Percentiles rank a stretch among this genome's conserved stretches.
phyloP scores from a whole-genome alignment of 1,140 invertebrate genomes.

The Penaeus chinensis region DNA sequence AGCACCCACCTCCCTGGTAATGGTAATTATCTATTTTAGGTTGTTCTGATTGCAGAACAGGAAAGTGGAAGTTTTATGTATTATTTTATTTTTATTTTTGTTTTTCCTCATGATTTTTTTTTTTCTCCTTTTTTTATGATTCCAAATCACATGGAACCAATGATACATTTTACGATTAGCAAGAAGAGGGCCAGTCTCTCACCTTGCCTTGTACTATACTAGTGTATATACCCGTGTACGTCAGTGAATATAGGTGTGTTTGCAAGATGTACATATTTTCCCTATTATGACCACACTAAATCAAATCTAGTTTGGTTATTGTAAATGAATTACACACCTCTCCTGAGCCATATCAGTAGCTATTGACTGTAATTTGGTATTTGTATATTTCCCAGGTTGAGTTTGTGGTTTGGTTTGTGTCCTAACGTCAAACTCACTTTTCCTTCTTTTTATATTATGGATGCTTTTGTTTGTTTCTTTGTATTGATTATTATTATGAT shows the following conservation, averaged over 20 bases:
- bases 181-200: conserved; percentile 22
- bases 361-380: conserved; percentile 23
- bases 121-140: conserved; percentile 3
- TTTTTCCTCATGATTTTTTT: conserved; percentile 21
- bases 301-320: conserved; percentile 50
- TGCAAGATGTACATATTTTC: conserved; percentile 51
- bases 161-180: conserved; percentile 20
- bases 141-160: conserved; percentile 23
- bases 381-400: not conserved
- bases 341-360: conserved; percentile 53
- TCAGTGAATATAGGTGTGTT: conserved; percentile 35
- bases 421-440: not conserved
- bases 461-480: not conserved
- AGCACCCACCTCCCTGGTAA: conserved; percentile 34
- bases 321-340: conserved; percentile 41
- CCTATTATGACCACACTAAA: conserved; percentile 40
- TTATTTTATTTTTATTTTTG: not conserved
- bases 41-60: not conserved
- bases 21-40: not conserved
- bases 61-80: conserved; percentile 4
- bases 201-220: conserved; percentile 48
- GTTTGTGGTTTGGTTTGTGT: not conserved
- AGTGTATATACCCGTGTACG: conserved; percentile 50
- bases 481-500: too few relatives aligned
- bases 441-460: not conserved